Conservation (phyloP, 2,113 vertebrate genomes). For the Calyptomena viridis region DNA sequence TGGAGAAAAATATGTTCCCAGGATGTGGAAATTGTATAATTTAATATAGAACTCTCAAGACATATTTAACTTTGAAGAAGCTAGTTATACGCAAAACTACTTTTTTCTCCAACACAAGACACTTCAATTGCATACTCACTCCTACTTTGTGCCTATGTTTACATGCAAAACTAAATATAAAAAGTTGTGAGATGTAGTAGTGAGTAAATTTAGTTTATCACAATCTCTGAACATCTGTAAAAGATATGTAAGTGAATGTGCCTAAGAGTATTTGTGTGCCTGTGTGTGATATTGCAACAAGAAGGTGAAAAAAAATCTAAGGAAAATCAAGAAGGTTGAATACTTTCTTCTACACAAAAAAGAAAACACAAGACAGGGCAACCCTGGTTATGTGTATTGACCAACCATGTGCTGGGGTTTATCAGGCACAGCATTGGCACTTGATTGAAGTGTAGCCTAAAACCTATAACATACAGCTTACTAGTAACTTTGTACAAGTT, state of each 20-base stretch:
- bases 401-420: neutral
- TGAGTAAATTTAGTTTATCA: neutral
- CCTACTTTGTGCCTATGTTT: neutral
- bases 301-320: neutral
- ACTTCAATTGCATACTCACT: neutral
- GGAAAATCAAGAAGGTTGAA: neutral
- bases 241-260: neutral
- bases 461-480: too few relatives aligned
- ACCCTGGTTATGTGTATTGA: neutral
- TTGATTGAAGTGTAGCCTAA: neutral
- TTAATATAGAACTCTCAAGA: neutral
- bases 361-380: neutral
- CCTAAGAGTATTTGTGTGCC: neutral
- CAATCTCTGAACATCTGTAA: neutral
- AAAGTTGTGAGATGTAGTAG: neutral
- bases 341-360: neutral
- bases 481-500: too few relatives aligned
- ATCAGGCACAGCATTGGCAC: neutral
- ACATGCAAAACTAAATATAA: neutral
- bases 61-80: neutral
- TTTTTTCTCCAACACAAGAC: neutral
- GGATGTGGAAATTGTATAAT: rapidly evolving
- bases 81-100: neutral
- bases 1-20: neutral
- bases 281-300: neutral